Percentiles rank a stretch among this genome's conserved stretches.
Conservation (phyloP, 2,888 invertebrate genomes). For the Lottia gigantea region DNA sequence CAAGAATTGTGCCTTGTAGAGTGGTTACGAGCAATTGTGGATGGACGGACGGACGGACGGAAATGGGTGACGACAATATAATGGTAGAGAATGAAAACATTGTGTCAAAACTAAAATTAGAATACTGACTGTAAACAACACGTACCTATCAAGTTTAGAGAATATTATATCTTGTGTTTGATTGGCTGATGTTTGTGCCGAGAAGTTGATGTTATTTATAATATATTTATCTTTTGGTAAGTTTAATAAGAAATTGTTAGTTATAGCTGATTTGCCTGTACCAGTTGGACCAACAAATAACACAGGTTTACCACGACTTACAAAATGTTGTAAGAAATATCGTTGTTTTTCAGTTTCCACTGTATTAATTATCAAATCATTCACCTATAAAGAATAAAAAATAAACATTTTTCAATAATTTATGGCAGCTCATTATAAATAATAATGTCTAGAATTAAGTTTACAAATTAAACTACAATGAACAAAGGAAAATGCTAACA, state of each 20-base stretch:
- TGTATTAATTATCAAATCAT: slow-evolving; percentile 64
- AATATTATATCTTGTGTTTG: slow-evolving; percentile 68
- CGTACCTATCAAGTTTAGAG: slow-evolving; percentile 65
- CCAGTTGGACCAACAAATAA: slow-evolving; percentile 67
- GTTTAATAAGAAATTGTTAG: slow-evolving; percentile 61
- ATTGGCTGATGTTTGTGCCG: slow-evolving; percentile 66
- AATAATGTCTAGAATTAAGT: no score
- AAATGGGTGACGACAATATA: no score
- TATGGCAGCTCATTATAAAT: no score
- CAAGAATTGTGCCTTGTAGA: no score
- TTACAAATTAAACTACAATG: no score
- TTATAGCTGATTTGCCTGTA: slow-evolving; percentile 67
- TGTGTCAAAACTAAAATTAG: no score
- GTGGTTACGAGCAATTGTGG: no score
- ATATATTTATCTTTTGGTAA: slow-evolving; percentile 63
- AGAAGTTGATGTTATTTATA: slow-evolving; percentile 66
- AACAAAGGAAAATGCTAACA: no score
- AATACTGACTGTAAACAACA: no score
- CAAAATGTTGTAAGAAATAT: slow-evolving; percentile 61
- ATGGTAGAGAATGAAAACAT: no score
- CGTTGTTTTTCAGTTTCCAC: slow-evolving; percentile 64
- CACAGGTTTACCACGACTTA: slow-evolving; percentile 52
- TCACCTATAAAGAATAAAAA: slow-evolving; percentile 40
- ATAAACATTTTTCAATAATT: no score
- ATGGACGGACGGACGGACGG: no score